Evolutionary conservation across 1,140 invertebrate species (phyloP), one percentile per base, ranked within the genome.

Genomic region (Brachionus angularis): DNA sequence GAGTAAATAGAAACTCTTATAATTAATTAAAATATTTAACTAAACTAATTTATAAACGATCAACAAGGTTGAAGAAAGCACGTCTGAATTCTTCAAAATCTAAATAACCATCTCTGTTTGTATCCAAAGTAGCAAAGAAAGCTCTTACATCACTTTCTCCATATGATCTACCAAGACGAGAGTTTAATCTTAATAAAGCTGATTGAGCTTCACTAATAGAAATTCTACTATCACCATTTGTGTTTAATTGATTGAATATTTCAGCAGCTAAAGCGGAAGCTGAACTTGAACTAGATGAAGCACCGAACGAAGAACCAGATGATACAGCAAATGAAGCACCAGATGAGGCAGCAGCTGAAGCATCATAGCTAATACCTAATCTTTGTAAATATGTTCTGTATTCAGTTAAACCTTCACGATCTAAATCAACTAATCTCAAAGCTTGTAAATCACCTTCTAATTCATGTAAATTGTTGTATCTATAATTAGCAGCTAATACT

Each of bases 401-500:
- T 64, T 64, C 58, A 47, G 39, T 29, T 18, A 64, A 64, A 29
- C 58, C 58, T 47, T 64, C 58, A 27, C 58, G 34, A 16, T 64
- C 58, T 16, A 64, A 47, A n/a, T 64, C 58, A 18, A 64, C 16
- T 16, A 64, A 29, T 44, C 58, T 44, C 39, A 64, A 47, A 42
- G 58, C 58, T 21, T 64, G 58, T 25, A 64, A 27, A 29, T 64
- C 58, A 42, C 58, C 58, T 47, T 64, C 58, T 14, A 64, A 47
- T 47, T 64, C 58, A 16, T 64, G 18, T n/a, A 64, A 44, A 8
- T 29, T 64, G 58, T 64, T 64, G 58, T 64, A 64, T 44, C 39
- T 64, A 36, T 64, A 64, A 16, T 64, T 47, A 36, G 64, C 64
- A 42, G 64, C 64, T 18, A 50, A 42, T 1, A 50, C 64, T 21